phyloP scores from a whole-genome alignment of 2,888 invertebrate species.

The Euphydryas editha region DNA sequence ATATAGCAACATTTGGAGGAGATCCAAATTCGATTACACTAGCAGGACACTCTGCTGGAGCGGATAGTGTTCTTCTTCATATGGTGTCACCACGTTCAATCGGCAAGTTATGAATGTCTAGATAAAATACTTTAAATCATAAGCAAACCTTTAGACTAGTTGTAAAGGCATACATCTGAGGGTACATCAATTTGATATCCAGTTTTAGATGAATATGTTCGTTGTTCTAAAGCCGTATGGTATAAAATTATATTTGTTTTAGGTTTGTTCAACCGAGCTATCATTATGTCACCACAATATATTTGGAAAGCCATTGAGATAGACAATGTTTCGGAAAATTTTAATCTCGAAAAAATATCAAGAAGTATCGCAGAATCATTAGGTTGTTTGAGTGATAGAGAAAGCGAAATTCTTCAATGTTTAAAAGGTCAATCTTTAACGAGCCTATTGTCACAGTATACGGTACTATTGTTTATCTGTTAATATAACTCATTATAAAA shows the following conservation, averaged over 20 bases:
- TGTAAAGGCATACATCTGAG: too few relatives aligned
- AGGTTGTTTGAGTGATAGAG: slow-evolving; percentile 77
- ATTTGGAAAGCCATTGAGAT: slow-evolving; percentile 67
- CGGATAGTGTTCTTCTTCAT: slow-evolving; percentile 87
- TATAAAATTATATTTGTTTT: slow-evolving; percentile 26
- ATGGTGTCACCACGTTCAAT: slow-evolving; percentile 86
- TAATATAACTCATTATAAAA: neutral
- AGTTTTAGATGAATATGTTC: neutral
- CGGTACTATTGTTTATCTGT: slow-evolving; percentile 49
- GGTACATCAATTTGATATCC: neutral
- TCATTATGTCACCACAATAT: slow-evolving; percentile 86
- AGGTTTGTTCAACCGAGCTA: slow-evolving; percentile 86
- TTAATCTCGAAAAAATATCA: slow-evolving; percentile 75
- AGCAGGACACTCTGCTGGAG: slow-evolving; percentile 92
- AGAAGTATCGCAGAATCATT: slow-evolving; percentile 82
- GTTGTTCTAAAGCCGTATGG: slow-evolving; percentile 1
- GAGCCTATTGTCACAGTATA: slow-evolving; percentile 81
- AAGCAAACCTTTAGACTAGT: too few relatives aligned
- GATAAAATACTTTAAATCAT: neutral
- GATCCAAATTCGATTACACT: slow-evolving; percentile 91
- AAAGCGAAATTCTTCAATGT: slow-evolving; percentile 84
- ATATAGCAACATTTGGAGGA: slow-evolving; percentile 91
- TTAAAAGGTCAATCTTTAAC: slow-evolving; percentile 84
- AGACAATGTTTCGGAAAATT: slow-evolving; percentile 46
- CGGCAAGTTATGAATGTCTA: slow-evolving; percentile 64